These are phyloP conservation scores for Nycticebus coucang DNA, from an alignment of 2,113 vertebrate genomes.

Conservation along the genomic window DNA sequence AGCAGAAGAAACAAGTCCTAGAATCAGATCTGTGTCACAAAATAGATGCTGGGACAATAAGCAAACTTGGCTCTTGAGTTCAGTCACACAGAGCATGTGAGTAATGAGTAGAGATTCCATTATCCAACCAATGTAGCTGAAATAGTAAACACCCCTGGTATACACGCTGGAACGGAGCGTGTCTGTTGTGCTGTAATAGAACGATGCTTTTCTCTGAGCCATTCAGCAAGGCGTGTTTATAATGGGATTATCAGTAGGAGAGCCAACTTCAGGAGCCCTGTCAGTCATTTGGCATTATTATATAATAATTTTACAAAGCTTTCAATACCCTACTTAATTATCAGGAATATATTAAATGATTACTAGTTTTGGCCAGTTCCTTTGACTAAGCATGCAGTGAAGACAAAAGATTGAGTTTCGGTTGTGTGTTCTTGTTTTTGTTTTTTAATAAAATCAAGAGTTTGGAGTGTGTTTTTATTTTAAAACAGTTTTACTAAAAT, in stretches of 20 bases:
- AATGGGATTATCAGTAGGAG: background rate
- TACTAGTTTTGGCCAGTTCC: constrained; percentile 29
- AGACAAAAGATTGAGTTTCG: background rate
- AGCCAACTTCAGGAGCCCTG: background rate
- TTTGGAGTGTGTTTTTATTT: background rate
- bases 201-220: background rate
- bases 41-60: background rate
- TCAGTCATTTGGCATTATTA: background rate
- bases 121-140: constrained; percentile 27
- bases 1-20: background rate
- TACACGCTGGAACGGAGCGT: fast-evolving
- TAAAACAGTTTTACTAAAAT: constrained; percentile 35
- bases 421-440: background rate
- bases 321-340: constrained; percentile 40
- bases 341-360: constrained; percentile 13
- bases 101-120: background rate
- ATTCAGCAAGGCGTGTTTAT: background rate
- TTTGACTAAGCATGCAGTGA: constrained; percentile 7
- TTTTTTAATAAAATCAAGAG: constrained; percentile 13
- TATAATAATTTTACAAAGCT: background rate
- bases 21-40: background rate
- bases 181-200: constrained; percentile 11
- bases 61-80: background rate
- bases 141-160: background rate
- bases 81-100: background rate